phyloP scores from a whole-genome alignment of 2,797 vertebrate genomes.

The Hemitrygon akajei region DNA sequence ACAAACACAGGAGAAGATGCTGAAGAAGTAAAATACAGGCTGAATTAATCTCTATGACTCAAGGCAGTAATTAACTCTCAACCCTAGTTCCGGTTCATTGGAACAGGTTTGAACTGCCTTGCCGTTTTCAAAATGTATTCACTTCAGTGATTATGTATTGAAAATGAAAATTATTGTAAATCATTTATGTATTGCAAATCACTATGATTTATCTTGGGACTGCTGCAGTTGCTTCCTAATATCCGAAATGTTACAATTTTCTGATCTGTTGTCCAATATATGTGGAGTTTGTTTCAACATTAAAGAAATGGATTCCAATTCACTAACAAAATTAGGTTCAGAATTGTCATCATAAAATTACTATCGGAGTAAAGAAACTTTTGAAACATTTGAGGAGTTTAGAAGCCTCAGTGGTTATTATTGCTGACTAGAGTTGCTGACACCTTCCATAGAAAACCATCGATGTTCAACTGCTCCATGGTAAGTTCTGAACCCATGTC shows the following conservation, averaged over 20 bases:
- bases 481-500: no score
- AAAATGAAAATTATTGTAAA: no score
- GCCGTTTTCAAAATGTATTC: background rate
- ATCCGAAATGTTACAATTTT: background rate
- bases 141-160: background rate
- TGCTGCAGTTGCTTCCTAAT: background rate
- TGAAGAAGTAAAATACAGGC: background rate
- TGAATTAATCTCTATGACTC: background rate
- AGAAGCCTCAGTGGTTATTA: background rate
- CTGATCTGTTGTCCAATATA: background rate
- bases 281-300: background rate
- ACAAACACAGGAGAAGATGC: background rate
- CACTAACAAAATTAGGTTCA: background rate
- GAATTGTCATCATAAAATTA: background rate
- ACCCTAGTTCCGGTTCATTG: background rate
- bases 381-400: no score
- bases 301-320: background rate
- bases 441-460: no score
- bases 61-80: background rate
- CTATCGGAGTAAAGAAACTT: background rate
- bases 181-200: background rate
- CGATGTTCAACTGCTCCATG: no score
- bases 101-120: background rate
- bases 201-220: background rate
- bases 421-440: no score